phyloP scores from a whole-genome alignment of 2,113 vertebrate species.

The Tenrec ecaudatus region DNA sequence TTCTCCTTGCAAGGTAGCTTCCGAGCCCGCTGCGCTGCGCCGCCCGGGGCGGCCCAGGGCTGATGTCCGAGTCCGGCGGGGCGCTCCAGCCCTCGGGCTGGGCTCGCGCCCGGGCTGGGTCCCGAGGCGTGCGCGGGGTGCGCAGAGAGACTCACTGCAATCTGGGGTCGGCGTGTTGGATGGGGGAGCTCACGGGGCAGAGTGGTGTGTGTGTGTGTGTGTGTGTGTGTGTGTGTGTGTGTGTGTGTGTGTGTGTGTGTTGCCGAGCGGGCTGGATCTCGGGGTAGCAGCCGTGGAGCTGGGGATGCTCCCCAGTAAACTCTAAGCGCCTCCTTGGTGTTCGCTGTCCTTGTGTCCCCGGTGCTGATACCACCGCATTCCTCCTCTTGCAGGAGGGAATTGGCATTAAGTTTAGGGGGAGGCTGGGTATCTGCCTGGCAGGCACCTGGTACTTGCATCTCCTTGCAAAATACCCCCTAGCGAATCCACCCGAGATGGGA shows the following conservation, averaged over 20 bases:
- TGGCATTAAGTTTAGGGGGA: constrained; percentile 82
- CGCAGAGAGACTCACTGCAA: constrained; percentile 83
- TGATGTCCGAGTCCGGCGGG: constrained; percentile 62
- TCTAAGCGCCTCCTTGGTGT: constrained; percentile 55
- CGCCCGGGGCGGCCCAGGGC: not conserved
- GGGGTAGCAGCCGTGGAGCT: not conserved
- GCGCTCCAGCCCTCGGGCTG: constrained; percentile 51
- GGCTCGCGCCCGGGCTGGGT: constrained; percentile 52
- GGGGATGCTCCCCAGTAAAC: constrained; percentile 69
- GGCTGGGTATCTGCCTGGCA: not conserved
- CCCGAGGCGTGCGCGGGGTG: constrained; percentile 74
- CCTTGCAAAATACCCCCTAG: constrained; percentile 47
- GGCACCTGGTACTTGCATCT: constrained; percentile 67
- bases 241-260: not conserved
- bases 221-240: too few species aligned
- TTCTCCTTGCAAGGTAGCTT: constrained; percentile 90
- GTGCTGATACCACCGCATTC: constrained; percentile 76
- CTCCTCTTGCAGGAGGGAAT: constrained; percentile 74
- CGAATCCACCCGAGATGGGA: constrained; percentile 48
- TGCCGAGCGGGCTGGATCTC: not conserved
- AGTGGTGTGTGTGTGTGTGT: constrained; percentile 2
- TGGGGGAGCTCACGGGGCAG: constrained; percentile 17
- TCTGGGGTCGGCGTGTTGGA: constrained; percentile 68
- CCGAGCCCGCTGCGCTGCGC: not conserved
- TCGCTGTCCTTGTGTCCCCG: constrained; percentile 72